Base-by-base conservation (phyloP, 1,140 invertebrate genomes). In the Dolichoris vasculosae region DNA sequence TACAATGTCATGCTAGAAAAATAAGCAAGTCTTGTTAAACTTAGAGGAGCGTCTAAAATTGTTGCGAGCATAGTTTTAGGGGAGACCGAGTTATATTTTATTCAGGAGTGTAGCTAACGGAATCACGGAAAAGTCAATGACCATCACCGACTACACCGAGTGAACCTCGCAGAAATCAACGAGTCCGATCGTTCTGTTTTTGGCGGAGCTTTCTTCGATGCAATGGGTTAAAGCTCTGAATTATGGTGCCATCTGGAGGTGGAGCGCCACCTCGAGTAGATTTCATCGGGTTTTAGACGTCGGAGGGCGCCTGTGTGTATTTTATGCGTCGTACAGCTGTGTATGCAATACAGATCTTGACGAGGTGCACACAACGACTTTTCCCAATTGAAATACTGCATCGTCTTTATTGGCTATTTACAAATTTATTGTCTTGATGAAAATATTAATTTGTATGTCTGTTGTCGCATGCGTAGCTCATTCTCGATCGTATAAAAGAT, bases 161-260 rank as follows among this genome's bases (percentile, higher is more conserved):
- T 30, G 63, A 32, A 64, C 23, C n/a, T n/a, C n/a, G n/a, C n/a
- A n/a, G n/a, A n/a, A n/a, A n/a, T n/a, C n/a, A n/a, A n/a, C n/a
- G n/a, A 35, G 9, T n/a, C 8, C n/a, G 59, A 11, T 15, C 0
- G 78, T 26, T 64, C 64, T 81, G 35, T 81, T 71, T 40, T 32
- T 69, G 48, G 26, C 81, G 0, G 81, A 59, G 48, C 81, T 82
- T 82, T 59, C 77, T 26, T 59, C 23, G 23, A 9, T 59, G 3
- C 55, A 26, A 6, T 26, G 7, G 2, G 51, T 17, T 2, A 48
- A 84, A 84, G 83, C 83, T 84, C 75, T 26, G 55, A n/a, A 59
- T 1, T 2, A 43, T 78, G 63, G 75, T 84, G 73, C 76, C 83
- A 46, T 71, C 83, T 38, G 38, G 30, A 82, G 63, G 43, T 40